A percentile compares a stretch with the other conserved stretches of the same genome.
phyloP scores from a whole-genome alignment of 2,113 vertebrate species.

The Paedocypris sp. region DNA sequence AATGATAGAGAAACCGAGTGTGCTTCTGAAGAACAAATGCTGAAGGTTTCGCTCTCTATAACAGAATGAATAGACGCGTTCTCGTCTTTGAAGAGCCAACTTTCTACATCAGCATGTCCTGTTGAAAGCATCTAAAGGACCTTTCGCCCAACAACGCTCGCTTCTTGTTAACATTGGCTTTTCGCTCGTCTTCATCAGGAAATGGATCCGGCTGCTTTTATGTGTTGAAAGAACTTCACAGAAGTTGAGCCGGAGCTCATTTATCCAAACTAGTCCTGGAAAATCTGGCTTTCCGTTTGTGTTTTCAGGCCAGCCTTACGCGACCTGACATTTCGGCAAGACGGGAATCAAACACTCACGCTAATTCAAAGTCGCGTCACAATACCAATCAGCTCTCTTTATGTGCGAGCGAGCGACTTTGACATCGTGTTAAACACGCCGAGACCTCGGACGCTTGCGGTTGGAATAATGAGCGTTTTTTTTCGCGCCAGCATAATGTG shows the following conservation, averaged over 20 bases:
- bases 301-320: conserved; percentile 29
- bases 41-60: not conserved
- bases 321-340: conserved; percentile 53
- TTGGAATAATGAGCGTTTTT: conserved; percentile 56
- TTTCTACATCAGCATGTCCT: not conserved
- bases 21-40: not conserved
- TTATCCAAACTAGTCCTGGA: conserved; percentile 21
- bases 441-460: conserved; percentile 45
- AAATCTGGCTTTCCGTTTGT: conserved; percentile 21
- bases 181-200: not conserved
- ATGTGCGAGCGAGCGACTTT: not conserved
- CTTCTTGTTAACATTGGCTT: not conserved
- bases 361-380: conserved; percentile 13
- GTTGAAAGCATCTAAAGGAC: not conserved
- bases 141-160: not conserved
- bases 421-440: conserved; percentile 24
- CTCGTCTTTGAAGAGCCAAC: not conserved
- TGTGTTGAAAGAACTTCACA: conserved; percentile 51
- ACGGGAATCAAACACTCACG: conserved; percentile 46
- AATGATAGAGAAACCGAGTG: not conserved
- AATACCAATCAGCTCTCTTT: conserved; percentile 1
- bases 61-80: not conserved
- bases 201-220: conserved; percentile 32
- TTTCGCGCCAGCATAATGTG: conserved; percentile 49
- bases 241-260: conserved; percentile 39